Conservation (phyloP, 2,113 vertebrate species). For the Seriola aureovittata region DNA sequence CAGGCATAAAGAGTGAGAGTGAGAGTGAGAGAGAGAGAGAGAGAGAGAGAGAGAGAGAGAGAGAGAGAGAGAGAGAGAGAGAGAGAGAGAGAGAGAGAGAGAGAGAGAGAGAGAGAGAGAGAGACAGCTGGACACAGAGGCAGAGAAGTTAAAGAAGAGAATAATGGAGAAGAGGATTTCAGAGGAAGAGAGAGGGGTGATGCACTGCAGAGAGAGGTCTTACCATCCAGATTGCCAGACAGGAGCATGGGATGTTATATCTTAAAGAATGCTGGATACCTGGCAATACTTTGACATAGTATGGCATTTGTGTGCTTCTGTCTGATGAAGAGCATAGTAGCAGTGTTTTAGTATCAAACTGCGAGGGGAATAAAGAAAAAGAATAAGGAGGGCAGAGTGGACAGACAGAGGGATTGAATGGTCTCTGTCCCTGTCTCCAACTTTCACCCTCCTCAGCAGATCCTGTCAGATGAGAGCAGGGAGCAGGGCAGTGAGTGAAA, state of each 20-base stretch:
- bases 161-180: neutral
- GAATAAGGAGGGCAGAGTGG: constrained; percentile 20
- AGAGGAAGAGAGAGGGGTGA: neutral
- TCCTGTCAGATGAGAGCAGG: constrained; percentile 59
- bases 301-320: neutral
- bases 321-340: neutral
- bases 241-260: neutral
- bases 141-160: neutral
- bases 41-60: neutral
- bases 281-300: constrained; percentile 13
- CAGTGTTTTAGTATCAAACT: constrained; percentile 3
- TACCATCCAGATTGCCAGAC: neutral
- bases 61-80: neutral
- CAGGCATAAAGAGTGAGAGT: neutral
- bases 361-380: neutral
- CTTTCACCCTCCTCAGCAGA: constrained; percentile 66
- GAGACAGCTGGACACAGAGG: neutral
- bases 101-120: neutral
- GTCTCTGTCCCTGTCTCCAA: constrained; percentile 55
- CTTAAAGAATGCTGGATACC: neutral
- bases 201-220: neutral
- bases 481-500: constrained; percentile 39
- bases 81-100: neutral
- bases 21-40: neutral
- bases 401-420: constrained; percentile 41